Base-by-base conservation (phyloP, 2,113 vertebrate genomes). In the Bothrops jararaca region DNA sequence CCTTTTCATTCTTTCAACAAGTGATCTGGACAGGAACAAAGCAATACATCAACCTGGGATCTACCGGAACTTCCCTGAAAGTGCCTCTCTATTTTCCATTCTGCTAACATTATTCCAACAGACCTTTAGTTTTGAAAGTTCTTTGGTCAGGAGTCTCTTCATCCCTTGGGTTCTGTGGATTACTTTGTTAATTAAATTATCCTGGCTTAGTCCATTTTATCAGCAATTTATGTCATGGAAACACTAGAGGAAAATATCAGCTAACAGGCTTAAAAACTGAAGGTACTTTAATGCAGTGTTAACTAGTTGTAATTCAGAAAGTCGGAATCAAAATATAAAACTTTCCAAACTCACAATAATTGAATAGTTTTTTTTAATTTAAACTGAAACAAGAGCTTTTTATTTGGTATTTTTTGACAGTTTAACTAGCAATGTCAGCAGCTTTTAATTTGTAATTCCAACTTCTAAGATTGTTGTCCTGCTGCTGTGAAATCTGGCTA, bases 121-220 rank as follows among this genome's bases (percentile, higher is more conserved):
- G 23, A 22, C 2, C 24, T 48, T 60, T 57, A 5, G 23, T 48
- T 89, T 4, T 60, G 56, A 24, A 42, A 39, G 45, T 89, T 60
- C 34, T 42, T 89, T 3, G 13, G 39, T 13, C 57, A 45, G 7
- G 39, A 89, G 3, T 45, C 13, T 45, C 13, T 56, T 45, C 57
- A 42, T 29, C 56, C 23, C 23, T 24, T 26, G 23, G 22, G 3
- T 45, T 58, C 39, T 89, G 23, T 58, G 88, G 56, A 39, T 8
- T 89, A 13, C 34, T 89, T 24, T 58, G 18, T 90, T 53, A 34
- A 90, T 90, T 48, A 95, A 80, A 52, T 50, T 94, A 85, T 95
- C 89, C 94, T 96, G 94, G 94, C 91, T 64, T 88, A 93, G 92
- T 96, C 60, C 86, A 22, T 93, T 86, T 95, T 92, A 95, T 96